Conservation (phyloP, 1,140 invertebrate genomes). For the Drosophila arawakana region DNA sequence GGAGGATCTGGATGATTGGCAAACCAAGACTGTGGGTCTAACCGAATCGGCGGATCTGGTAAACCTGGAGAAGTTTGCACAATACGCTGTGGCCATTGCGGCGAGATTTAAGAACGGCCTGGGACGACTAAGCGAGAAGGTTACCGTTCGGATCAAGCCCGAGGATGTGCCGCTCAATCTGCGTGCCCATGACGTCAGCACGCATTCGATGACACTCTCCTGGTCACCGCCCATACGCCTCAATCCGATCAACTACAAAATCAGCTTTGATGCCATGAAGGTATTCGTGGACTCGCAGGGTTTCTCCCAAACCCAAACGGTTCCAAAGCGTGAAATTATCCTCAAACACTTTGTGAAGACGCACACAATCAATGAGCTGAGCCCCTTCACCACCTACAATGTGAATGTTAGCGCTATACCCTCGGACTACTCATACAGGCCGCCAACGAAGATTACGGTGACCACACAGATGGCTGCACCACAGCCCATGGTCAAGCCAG, state of each 20-base stretch:
- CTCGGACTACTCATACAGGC: conserved; percentile 92
- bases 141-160: conserved; percentile 94
- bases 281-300: conserved; percentile 97
- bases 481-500: conserved; percentile 97
- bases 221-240: conserved; percentile 97
- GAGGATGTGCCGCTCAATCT: conserved; percentile 96
- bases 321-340: conserved; percentile 90
- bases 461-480: conserved; percentile 98
- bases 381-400: conserved; percentile 97
- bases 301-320: conserved; percentile 93
- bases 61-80: conserved; percentile 95
- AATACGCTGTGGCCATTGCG: conserved; percentile 96
- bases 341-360: conserved; percentile 89
- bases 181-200: conserved; percentile 93
- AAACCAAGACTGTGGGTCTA: conserved; percentile 92
- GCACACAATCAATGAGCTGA: conserved; percentile 93
- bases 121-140: conserved; percentile 90
- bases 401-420: conserved; percentile 97
- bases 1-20: conserved; percentile 96
- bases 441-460: conserved; percentile 96
- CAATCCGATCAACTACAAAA: conserved; percentile 95
- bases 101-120: conserved; percentile 91
- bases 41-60: conserved; percentile 96
- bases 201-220: conserved; percentile 94
- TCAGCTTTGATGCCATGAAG: conserved; percentile 96